Conservation (phyloP, 2,888 invertebrate genomes). For the Nomada lathburiana region DNA sequence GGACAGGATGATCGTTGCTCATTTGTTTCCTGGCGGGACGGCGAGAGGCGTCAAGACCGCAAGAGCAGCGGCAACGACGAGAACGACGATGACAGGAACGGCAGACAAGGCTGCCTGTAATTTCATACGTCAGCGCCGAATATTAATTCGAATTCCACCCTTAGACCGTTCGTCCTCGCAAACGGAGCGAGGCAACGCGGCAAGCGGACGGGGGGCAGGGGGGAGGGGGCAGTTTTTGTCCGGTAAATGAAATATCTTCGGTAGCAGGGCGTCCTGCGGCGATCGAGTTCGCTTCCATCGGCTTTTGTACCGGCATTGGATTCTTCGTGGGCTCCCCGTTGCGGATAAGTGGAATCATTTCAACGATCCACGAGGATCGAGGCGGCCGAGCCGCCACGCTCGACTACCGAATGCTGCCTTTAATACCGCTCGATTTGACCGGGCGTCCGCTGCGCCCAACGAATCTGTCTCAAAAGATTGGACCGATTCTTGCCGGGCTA, state of each 20-base stretch:
- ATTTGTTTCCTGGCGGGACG: slow-evolving; percentile 81
- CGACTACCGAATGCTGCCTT: slow-evolving; percentile 63
- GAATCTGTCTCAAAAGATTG: slow-evolving; percentile 39
- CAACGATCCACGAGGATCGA: slow-evolving; percentile 72
- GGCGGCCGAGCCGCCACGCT: slow-evolving; percentile 56
- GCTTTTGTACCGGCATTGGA: slow-evolving; percentile 75
- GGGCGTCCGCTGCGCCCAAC: slow-evolving; percentile 21
- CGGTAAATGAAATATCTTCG: slow-evolving; percentile 83
- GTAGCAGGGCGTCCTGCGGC: slow-evolving; percentile 80
- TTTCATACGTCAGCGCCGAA: slow-evolving; percentile 84
- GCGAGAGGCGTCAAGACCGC: slow-evolving; percentile 50
- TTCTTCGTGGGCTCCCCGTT: slow-evolving; percentile 79
- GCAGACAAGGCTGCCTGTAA: slow-evolving; percentile 77
- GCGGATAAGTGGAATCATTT: slow-evolving; percentile 82
- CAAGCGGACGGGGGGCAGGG: slow-evolving; percentile 29
- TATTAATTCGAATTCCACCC: slow-evolving; percentile 84
- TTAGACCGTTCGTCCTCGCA: slow-evolving; percentile 37
- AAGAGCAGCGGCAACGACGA: slow-evolving; percentile 38
- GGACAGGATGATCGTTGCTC: slow-evolving; percentile 80
- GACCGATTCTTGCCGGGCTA: slow-evolving; percentile 29
- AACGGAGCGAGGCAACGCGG: slow-evolving; percentile 37
- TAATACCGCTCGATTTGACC: slow-evolving; percentile 55
- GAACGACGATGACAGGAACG: slow-evolving; percentile 54
- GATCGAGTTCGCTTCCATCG: slow-evolving; percentile 77
- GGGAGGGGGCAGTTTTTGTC: slow-evolving; percentile 74